Evolutionary conservation across 2,113 vertebrate species (phyloP).

Genomic region (Micronisus gabar): DNA sequence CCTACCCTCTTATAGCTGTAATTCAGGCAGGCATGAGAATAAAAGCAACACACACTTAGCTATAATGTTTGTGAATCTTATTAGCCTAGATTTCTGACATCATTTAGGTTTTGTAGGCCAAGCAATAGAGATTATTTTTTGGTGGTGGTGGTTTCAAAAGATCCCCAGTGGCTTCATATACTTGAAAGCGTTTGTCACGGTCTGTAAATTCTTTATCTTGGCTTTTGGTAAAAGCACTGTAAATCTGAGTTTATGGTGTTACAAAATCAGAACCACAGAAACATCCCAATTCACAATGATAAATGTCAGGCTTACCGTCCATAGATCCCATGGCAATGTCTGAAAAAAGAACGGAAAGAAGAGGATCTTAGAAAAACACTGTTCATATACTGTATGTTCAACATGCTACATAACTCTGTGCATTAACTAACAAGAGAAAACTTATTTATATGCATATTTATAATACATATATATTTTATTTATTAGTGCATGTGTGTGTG

Average conservation of each 20-base stretch:
- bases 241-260: neutral
- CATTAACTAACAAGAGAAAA: neutral
- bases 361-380: slow-evolving; percentile 11
- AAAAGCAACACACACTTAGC: neutral
- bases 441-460: neutral
- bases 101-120: neutral
- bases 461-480: neutral
- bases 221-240: neutral
- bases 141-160: neutral
- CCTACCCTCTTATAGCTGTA: neutral
- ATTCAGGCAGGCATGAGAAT: neutral
- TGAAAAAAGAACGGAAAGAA: slow-evolving; percentile 60
- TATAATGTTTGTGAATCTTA: neutral
- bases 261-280: neutral
- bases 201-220: neutral
- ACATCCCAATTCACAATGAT: neutral
- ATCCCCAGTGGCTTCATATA: neutral
- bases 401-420: neutral
- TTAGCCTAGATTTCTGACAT: neutral
- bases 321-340: slow-evolving; percentile 96
- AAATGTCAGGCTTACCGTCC: slow-evolving; percentile 84
- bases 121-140: neutral
- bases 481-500: accelerated
- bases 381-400: neutral
- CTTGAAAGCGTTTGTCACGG: neutral